Conservation (phyloP, 2,888 invertebrate species). For the Drosophila mayaguana region DNA sequence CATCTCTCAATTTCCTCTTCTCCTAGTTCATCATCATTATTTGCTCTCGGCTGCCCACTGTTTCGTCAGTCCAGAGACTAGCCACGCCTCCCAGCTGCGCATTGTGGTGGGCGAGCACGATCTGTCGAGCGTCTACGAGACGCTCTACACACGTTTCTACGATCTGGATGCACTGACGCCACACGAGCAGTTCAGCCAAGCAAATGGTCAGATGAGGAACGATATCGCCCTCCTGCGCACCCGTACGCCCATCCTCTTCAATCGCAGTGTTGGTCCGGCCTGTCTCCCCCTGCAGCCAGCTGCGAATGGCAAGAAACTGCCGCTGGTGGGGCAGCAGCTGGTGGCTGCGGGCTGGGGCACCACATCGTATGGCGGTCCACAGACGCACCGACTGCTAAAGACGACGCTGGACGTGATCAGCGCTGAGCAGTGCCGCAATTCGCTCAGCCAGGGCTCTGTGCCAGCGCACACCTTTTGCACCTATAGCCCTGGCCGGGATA, state of each 20-base stretch:
- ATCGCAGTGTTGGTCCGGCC: constrained; percentile 87
- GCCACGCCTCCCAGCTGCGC: constrained; percentile 73
- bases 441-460: constrained; percentile 54
- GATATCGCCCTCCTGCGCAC: constrained; percentile 87
- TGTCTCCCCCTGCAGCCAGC: constrained; percentile 86
- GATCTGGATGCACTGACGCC: constrained; percentile 79
- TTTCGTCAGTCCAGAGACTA: constrained; percentile 69
- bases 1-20: background rate
- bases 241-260: constrained; percentile 85
- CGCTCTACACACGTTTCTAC: constrained; percentile 85
- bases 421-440: constrained; percentile 83
- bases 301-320: constrained; percentile 38
- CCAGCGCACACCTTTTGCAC: constrained; percentile 86
- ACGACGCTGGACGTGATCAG: constrained; percentile 86
- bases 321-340: constrained; percentile 84
- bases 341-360: constrained; percentile 87
- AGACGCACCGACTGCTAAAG: constrained; percentile 86
- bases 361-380: constrained; percentile 86
- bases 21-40: constrained; percentile 84
- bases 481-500: constrained; percentile 85
- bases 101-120: constrained; percentile 87
- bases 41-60: constrained; percentile 87
- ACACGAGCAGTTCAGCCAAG: constrained; percentile 85
- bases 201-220: constrained; percentile 79
- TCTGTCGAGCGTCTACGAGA: constrained; percentile 76